phyloP scores from a whole-genome alignment of 2,113 vertebrate species.

The Greenwoodochromis staneri region DNA sequence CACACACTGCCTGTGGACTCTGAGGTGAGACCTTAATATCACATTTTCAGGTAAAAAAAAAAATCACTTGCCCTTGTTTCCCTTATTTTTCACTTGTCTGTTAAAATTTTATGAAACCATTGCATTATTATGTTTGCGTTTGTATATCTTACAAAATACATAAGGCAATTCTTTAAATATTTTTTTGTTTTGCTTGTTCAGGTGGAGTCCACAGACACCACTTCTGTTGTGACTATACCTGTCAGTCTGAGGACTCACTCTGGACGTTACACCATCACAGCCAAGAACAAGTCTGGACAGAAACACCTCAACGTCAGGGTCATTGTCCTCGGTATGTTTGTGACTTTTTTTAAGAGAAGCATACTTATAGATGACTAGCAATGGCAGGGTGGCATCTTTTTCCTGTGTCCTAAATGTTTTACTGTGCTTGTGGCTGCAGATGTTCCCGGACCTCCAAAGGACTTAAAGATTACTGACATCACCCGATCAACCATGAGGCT shows the following conservation, averaged over 20 bases:
- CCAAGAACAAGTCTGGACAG: constrained; percentile 96
- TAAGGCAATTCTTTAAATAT: neutral
- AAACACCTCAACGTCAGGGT: constrained; percentile 89
- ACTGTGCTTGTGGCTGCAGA: constrained; percentile 64
- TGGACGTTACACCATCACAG: constrained; percentile 93
- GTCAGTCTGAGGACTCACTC: constrained; percentile 84
- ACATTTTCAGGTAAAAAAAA: neutral
- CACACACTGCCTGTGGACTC: constrained; percentile 86
- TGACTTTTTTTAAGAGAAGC: neutral
- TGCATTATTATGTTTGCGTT: neutral
- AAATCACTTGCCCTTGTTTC: neutral
- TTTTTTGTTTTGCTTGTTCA: constrained; percentile 15
- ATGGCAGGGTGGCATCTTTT: neutral
- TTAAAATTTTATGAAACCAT: neutral
- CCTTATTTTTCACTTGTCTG: neutral
- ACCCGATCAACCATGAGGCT: constrained; percentile 87
- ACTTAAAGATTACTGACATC: constrained; percentile 90
- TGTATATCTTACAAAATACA: neutral
- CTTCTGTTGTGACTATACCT: constrained; percentile 79
- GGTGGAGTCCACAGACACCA: constrained; percentile 87
- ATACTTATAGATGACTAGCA: neutral
- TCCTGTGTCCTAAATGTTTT: neutral
- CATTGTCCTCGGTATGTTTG: constrained; percentile 86
- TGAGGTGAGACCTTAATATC: constrained; percentile 43
- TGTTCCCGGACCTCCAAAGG: constrained; percentile 90